phyloP scores from a whole-genome alignment of 92 coral and sea anemone species.

The Diadumene lineata region DNA sequence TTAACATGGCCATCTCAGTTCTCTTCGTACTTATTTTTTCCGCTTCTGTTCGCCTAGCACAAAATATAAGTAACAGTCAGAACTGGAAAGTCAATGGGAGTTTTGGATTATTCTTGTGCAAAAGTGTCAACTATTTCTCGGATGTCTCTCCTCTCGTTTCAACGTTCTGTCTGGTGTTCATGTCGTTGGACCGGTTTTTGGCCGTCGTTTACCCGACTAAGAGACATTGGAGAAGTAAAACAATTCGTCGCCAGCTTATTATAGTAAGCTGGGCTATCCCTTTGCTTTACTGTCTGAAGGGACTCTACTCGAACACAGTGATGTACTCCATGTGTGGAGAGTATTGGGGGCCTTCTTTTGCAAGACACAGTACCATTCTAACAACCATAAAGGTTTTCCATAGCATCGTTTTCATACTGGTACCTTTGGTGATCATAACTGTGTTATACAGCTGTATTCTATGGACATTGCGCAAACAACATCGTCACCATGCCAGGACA shows the following conservation, averaged over 20 bases:
- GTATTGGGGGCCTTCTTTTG: slow-evolving; percentile 4
- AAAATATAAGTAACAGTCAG: neutral
- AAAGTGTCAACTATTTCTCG: slow-evolving; percentile 1
- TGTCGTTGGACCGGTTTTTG: slow-evolving; percentile 33
- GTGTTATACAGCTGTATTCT: slow-evolving; percentile 4
- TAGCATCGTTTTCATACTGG: neutral
- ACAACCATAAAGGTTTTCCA: neutral
- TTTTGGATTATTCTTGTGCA: slow-evolving; percentile 6
- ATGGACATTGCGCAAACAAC: slow-evolving; percentile 11
- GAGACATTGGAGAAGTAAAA: neutral
- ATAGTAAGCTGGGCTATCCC: neutral
- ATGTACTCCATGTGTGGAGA: neutral
- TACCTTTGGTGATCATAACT: slow-evolving; percentile 6
- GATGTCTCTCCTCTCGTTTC: slow-evolving; percentile 23
- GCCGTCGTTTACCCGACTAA: slow-evolving; percentile 41
- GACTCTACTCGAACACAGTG: neutral
- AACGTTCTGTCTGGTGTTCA: slow-evolving; percentile 29
- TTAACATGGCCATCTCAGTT: slow-evolving; percentile 41
- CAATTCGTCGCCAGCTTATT: slow-evolving; percentile 9
- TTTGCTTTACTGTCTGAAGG: slow-evolving; percentile 1
- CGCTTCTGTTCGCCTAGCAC: neutral
- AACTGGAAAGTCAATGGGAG: neutral
- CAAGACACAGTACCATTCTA: neutral
- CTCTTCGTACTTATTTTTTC: slow-evolving; percentile 3
- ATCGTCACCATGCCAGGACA: neutral